Conservation (phyloP, 2,113 vertebrate genomes). For the Stomatorhinus ivindoensis region DNA sequence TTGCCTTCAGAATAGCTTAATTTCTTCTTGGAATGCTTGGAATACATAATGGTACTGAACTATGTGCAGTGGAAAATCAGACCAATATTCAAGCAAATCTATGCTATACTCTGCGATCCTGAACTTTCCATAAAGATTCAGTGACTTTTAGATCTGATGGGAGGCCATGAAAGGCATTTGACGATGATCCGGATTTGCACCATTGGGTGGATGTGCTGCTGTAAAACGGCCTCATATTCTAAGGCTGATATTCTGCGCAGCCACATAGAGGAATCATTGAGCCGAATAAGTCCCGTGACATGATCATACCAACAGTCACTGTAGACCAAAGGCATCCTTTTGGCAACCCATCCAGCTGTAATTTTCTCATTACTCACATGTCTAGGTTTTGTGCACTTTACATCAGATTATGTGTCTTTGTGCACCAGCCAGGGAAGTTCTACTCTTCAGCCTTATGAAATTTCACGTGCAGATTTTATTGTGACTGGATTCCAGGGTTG, state of each 20-base stretch:
- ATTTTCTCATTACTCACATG: neutral
- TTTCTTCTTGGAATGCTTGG: neutral
- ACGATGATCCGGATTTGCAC: neutral
- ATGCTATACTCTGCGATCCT: neutral
- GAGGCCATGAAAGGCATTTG: neutral
- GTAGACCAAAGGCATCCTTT: neutral
- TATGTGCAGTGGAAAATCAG: neutral
- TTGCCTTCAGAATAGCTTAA: neutral
- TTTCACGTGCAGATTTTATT: neutral
- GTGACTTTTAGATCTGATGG: neutral
- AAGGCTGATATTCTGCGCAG: neutral
- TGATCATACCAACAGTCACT: neutral
- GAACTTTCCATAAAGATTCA: neutral
- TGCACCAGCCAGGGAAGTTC: neutral
- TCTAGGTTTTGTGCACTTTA: neutral
- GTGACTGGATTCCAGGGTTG: neutral
- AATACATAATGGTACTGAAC: neutral
- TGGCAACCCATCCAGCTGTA: neutral
- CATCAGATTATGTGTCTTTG: neutral
- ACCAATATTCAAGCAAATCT: neutral
- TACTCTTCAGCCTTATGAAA: neutral
- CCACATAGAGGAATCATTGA: neutral
- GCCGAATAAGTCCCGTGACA: neutral
- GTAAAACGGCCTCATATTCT: neutral
- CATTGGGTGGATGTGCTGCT: neutral